Evolutionary conservation across 2,113 vertebrate species (phyloP), one percentile per base, ranked within the genome.

Genomic region (Anhinga anhinga): DNA sequence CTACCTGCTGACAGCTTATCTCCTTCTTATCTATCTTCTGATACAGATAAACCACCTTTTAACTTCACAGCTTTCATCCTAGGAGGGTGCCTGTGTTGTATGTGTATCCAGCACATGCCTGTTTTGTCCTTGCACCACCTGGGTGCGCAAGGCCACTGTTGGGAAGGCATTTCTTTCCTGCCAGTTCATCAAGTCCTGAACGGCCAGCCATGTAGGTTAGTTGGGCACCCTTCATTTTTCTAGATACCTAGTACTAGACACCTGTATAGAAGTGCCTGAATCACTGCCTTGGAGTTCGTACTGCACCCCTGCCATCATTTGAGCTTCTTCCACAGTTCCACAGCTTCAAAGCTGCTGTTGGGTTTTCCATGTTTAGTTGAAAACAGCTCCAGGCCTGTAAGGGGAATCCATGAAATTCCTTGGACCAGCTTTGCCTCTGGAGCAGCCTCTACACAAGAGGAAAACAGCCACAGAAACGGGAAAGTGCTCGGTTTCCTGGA

Each of bases 21-120:
- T 73, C 62, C 56, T 63, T 71, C 95, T 95, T 86, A 82, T 73
- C 49, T 95, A 8, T 21, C 95, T 94, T 89, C 52, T 86, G 67
- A 70, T 32, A 73, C 26, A 88, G 67, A 93, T 63, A 92, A 92
- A 92, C 32, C n/a, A 62, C 32, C 61, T 93, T 87, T 85, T 72
- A 90, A 61, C 70, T 76, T 26, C 70, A 23, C 79, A 87, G 66
- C 66, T 66, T 76, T 70, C 62, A 49, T 87, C 82, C 85, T 93
- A 88, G 74, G 90, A 90, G 85, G 66, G 53, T 90, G 49, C 50
- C 44, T 82, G 78, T 22, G 23, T 22, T 52, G 66, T 47, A 25
- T 17, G 29, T 22, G 63, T 47, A 55, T 9, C 61, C 72, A 76
- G 13, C 7, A 65, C 86, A 70, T 5, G 5, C 29, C 56, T 89